Percentiles rank a stretch among this genome's conserved stretches.
phyloP scores from a whole-genome alignment of 2,113 vertebrate genomes.

The Siniperca chuatsi region DNA sequence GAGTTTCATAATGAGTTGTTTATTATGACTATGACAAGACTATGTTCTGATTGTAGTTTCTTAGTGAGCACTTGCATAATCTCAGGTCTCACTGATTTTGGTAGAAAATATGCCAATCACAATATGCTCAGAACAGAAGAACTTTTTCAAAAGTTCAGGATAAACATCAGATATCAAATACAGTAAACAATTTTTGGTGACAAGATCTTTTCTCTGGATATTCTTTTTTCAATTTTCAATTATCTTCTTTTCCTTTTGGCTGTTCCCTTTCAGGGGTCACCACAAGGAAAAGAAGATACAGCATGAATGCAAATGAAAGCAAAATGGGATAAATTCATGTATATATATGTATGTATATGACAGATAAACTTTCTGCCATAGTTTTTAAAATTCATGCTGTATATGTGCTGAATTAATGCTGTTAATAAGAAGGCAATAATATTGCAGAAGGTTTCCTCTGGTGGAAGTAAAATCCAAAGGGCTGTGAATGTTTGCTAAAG shows the following conservation, averaged over 20 bases:
- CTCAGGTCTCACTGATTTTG: not conserved
- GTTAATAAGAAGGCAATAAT: slow-evolving; percentile 54
- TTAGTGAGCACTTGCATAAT: not conserved
- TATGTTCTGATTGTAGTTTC: not conserved
- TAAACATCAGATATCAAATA: not conserved
- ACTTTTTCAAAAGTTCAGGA: not conserved
- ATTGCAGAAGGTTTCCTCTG: slow-evolving; percentile 50
- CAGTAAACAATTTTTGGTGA: not conserved
- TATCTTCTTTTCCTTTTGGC: too few species aligned
- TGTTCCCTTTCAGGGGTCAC: too few species aligned
- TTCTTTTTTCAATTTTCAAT: not conserved
- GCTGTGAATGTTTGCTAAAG: slow-evolving; percentile 62
- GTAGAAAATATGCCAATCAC: not conserved
- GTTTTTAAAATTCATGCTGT: not conserved
- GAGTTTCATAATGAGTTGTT: not conserved
- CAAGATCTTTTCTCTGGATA: not conserved
- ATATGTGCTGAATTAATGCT: slow-evolving; percentile 14
- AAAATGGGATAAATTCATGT: too few species aligned
- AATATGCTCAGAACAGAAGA: not conserved
- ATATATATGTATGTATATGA: too few species aligned
- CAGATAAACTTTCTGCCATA: too few species aligned
- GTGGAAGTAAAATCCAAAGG: slow-evolving; percentile 56
- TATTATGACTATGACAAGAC: slow-evolving; percentile 3
- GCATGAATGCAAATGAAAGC: too few species aligned
- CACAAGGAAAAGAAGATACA: too few species aligned